Conservation (phyloP, 2,888 invertebrate genomes). For the Macrophya annulata region DNA sequence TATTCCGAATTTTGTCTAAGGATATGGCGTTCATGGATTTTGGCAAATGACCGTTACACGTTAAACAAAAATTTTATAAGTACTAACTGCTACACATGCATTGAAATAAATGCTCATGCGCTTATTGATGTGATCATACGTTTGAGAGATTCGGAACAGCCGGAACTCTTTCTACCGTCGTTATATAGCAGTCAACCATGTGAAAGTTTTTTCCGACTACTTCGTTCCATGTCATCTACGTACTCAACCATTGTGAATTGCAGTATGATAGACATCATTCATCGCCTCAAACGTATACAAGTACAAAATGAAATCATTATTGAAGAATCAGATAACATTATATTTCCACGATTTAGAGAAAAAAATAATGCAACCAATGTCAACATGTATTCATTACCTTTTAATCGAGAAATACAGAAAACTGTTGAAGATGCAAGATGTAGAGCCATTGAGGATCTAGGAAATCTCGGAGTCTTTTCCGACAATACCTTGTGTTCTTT, state of each 20-base stretch:
- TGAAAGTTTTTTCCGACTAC: constrained; percentile 59
- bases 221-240: constrained; percentile 56
- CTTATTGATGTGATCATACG: constrained; percentile 56
- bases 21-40: constrained; percentile 61
- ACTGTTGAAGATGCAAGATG: constrained; percentile 23
- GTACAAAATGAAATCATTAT: constrained; percentile 38
- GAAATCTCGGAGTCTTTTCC: constrained; percentile 4
- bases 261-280: constrained; percentile 31
- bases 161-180: constrained; percentile 13
- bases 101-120: constrained; percentile 62
- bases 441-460: constrained; percentile 16
- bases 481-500: background rate
- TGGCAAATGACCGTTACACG: constrained; percentile 55
- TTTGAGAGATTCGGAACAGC: constrained; percentile 24
- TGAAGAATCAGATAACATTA: constrained; percentile 3
- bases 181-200: constrained; percentile 59
- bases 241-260: constrained; percentile 36
- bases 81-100: constrained; percentile 60
- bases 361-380: background rate
- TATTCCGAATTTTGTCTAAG: constrained; percentile 54
- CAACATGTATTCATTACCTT: constrained; percentile 27
- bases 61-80: constrained; percentile 60
- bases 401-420: constrained; percentile 24
- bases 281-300: constrained; percentile 31
- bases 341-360: constrained; percentile 12